Percentiles rank a stretch among this genome's conserved stretches.
Evolutionary conservation across 2,113 vertebrate genomes (phyloP).

Genomic region (Thalassoma bifasciatum): DNA sequence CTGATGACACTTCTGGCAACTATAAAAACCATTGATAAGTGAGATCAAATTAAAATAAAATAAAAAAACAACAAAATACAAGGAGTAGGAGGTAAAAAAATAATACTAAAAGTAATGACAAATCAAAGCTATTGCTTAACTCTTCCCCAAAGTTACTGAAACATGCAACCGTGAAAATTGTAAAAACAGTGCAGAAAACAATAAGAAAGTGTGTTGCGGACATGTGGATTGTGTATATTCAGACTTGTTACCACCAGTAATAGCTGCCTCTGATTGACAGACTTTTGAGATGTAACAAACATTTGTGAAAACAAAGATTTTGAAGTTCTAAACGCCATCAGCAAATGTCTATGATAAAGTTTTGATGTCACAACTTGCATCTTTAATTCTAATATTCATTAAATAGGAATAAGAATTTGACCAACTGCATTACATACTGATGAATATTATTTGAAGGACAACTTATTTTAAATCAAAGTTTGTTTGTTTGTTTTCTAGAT

Average conservation of each 20-base stretch:
- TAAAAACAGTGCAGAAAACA: conserved; percentile 52
- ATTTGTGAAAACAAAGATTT: conserved; percentile 36
- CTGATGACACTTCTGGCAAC: conserved; percentile 26
- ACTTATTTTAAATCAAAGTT: conserved; percentile 25
- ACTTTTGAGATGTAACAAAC: conserved; percentile 50
- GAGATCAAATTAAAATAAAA: conserved; percentile 42
- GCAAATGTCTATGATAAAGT: conserved; percentile 26
- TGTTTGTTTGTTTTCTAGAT: neutral
- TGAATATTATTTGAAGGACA: neutral
- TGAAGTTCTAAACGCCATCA: conserved; percentile 25
- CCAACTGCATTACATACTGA: conserved; percentile 19
- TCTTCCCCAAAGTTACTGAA: conserved; percentile 35
- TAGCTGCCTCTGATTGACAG: conserved; percentile 80
- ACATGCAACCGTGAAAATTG: conserved; percentile 44
- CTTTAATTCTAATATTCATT: no score
- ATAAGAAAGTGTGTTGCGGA: conserved; percentile 40
- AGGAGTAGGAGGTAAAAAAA: conserved; percentile 34
- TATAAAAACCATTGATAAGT: conserved; percentile 37
- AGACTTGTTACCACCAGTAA: conserved; percentile 69
- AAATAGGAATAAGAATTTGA: neutral
- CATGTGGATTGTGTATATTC: conserved; percentile 65
- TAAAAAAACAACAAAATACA: conserved; percentile 53
- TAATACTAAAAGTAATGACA: conserved; percentile 17
- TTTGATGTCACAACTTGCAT: no score
- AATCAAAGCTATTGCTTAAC: conserved; percentile 27